A percentile compares a stretch with the other conserved stretches of the same genome.
These are phyloP conservation scores for Glaucopsyche alexis DNA, from an alignment of 2,888 invertebrate genomes.

Conservation along the genomic window DNA sequence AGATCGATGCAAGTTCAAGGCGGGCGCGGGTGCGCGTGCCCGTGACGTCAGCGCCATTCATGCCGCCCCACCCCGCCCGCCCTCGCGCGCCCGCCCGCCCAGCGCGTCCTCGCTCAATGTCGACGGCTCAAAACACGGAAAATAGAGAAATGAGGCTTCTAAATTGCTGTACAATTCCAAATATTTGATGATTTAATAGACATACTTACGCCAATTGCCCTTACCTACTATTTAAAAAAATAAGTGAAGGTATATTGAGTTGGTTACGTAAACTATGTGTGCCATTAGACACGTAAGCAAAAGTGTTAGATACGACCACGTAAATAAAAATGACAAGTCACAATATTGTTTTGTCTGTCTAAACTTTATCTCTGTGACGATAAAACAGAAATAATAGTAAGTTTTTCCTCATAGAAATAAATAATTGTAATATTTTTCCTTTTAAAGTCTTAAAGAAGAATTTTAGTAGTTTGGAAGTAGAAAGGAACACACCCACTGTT, in stretches of 20 bases:
- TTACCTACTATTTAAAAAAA: too few relatives aligned
- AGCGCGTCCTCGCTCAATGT: conserved; percentile 34
- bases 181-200: too few relatives aligned
- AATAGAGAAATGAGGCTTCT: neutral
- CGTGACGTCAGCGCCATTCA: conserved; percentile 47
- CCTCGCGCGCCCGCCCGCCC: conserved; percentile 25
- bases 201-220: too few relatives aligned
- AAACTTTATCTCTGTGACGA: neutral
- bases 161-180: too few relatives aligned
- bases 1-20: conserved; percentile 53
- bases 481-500: too few relatives aligned
- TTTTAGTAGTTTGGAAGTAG: too few relatives aligned
- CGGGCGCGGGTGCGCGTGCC: conserved; percentile 40
- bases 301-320: too few relatives aligned
- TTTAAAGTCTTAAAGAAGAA: neutral
- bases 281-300: too few relatives aligned
- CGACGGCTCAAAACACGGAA: conserved; percentile 7
- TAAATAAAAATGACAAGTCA: neutral
- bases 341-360: neutral
- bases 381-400: neutral
- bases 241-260: too few relatives aligned
- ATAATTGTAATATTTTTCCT: neutral
- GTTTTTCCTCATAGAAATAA: neutral
- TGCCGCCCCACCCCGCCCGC: conserved; percentile 36
- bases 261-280: too few relatives aligned